These are phyloP conservation scores for Chamaetylas fuelleborni DNA, from an alignment of 2,113 vertebrate genomes.

Conservation along the genomic window DNA sequence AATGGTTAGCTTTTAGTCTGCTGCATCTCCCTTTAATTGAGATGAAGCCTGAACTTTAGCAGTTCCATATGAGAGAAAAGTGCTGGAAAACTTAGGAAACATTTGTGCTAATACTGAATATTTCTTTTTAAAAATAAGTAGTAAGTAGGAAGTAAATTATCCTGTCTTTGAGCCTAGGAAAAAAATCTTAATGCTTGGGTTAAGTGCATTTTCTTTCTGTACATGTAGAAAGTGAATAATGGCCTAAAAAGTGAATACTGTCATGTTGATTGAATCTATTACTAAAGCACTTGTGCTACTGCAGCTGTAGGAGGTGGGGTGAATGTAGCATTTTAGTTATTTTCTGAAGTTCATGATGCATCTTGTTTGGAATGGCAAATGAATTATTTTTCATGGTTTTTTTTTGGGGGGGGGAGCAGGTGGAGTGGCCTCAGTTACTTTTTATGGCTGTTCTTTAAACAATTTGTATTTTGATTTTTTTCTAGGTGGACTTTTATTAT, in stretches of 20 bases:
- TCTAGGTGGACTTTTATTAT: neutral
- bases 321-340: neutral
- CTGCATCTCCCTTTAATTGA: neutral
- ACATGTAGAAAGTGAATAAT: neutral
- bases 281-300: neutral
- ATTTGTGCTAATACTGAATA: neutral
- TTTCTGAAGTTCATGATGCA: neutral
- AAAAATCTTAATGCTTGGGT: neutral
- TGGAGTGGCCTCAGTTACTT: neutral
- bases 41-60: neutral
- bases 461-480: neutral
- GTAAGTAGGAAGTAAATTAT: constrained; percentile 2
- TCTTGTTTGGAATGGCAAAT: constrained; percentile 1
- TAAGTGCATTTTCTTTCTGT: constrained; percentile 1
- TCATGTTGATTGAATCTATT: neutral
- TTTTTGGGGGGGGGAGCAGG: neutral
- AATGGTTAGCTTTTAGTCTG: constrained; percentile 2
- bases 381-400: neutral
- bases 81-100: neutral
- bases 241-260: neutral
- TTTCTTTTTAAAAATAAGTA: constrained; percentile 18
- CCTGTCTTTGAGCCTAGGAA: neutral
- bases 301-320: neutral
- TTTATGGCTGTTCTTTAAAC: neutral
- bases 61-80: neutral